These are phyloP conservation scores for Leptothorax acervorum DNA, from an alignment of 2,888 invertebrate species.

Conservation along the genomic window DNA sequence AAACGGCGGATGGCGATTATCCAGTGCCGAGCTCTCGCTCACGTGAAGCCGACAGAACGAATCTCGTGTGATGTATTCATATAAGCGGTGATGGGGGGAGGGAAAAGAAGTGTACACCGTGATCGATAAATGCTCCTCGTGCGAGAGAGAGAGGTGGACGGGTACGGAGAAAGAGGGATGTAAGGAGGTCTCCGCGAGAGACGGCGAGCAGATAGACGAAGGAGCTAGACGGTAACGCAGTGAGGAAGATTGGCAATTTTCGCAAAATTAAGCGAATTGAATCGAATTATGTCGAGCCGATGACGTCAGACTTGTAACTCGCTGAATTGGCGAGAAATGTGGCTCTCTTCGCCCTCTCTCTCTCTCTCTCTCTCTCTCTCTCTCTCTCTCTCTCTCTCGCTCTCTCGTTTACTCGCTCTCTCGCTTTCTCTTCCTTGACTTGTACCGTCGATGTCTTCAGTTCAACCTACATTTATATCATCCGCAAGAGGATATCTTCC, in stretches of 20 bases:
- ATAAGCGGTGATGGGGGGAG: not conserved
- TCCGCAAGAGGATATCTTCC: not conserved
- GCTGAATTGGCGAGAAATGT: slow-evolving; percentile 84
- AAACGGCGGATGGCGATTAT: slow-evolving; percentile 6
- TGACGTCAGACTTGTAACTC: slow-evolving; percentile 83
- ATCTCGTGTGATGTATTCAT: slow-evolving; percentile 35
- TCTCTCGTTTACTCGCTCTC: not conserved
- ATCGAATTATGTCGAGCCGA: slow-evolving; percentile 83
- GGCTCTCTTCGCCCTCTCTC: slow-evolving; percentile 62
- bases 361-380: not conserved
- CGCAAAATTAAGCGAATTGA: slow-evolving; percentile 84
- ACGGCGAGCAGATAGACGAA: slow-evolving; percentile 62
- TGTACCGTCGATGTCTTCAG: slow-evolving; percentile 68
- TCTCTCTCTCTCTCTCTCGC: no score
- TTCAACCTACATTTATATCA: slow-evolving; percentile 28
- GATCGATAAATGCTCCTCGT: slow-evolving; percentile 59
- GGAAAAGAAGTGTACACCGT: slow-evolving; percentile 31
- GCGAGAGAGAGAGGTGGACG: not conserved
- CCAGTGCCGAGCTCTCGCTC: not conserved
- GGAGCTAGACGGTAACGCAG: slow-evolving; percentile 72
- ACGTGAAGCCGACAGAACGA: not conserved
- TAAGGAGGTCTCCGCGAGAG: slow-evolving; percentile 53
- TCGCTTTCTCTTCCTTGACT: slow-evolving; percentile 36
- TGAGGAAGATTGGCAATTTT: slow-evolving; percentile 83
- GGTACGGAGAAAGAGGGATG: not conserved